A percentile compares a stretch with the other conserved stretches of the same genome.
phyloP scores from a whole-genome alignment of 35 echinoderm and acorn worm genomes.

The Apostichopus californicus region DNA sequence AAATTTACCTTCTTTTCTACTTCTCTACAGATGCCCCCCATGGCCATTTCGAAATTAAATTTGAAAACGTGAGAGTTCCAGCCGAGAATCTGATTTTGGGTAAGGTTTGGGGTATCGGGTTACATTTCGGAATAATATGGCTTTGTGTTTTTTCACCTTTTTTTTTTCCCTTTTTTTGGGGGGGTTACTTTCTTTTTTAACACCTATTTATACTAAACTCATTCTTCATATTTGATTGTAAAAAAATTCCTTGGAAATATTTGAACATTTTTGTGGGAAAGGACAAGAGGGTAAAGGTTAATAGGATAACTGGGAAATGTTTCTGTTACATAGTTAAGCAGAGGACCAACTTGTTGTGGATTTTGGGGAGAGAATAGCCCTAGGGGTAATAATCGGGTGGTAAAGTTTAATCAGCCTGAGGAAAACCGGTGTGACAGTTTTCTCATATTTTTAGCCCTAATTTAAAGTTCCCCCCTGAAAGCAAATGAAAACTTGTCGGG shows the following conservation, averaged over 20 bases:
- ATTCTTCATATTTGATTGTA: neutral
- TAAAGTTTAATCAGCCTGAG: neutral
- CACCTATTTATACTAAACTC: conserved; percentile 1
- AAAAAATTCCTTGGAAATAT: neutral
- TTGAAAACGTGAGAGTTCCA: conserved; percentile 90
- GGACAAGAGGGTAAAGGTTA: conserved; percentile 1
- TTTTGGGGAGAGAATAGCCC: conserved; percentile 5
- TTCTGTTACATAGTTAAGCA: conserved; percentile 36
- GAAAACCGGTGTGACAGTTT: neutral
- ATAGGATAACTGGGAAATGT: conserved; percentile 35
- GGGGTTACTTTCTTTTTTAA: neutral
- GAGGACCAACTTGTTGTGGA: neutral
- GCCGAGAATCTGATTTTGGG: conserved; percentile 84
- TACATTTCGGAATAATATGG: conserved; percentile 7
- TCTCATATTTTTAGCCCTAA: neutral
- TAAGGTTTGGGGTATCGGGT: conserved; percentile 47
- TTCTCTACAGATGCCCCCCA: conserved; percentile 85
- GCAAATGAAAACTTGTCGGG: neutral
- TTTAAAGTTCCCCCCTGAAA: neutral
- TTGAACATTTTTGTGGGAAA: neutral
- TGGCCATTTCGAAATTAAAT: conserved; percentile 90
- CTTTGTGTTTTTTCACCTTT: neutral
- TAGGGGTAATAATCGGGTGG: neutral
- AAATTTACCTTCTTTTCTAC: conserved; percentile 5
- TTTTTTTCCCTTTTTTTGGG: neutral